Conservation (phyloP, 2,888 invertebrate genomes). For the Campaea margaritaria region DNA sequence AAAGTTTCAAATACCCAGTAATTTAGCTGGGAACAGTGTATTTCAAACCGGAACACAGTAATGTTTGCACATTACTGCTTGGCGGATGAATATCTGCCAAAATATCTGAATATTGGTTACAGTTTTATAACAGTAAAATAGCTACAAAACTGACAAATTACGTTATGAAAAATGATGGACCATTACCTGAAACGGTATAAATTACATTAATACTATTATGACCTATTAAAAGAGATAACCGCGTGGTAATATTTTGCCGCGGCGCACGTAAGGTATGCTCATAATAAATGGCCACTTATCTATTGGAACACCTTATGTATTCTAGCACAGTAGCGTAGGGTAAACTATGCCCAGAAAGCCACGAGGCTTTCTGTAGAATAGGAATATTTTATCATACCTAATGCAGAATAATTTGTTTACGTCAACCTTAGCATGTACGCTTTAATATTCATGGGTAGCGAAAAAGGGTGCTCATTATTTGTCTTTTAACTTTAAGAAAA, state of each 20-base stretch:
- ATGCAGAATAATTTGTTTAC: constrained; percentile 25
- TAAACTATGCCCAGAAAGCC: constrained; percentile 13
- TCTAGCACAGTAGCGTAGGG: constrained; percentile 11
- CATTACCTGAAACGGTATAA: too few species aligned
- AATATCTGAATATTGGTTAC: too few species aligned
- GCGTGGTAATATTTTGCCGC: constrained; percentile 7
- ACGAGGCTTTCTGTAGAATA: background rate
- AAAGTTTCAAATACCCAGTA: too few species aligned
- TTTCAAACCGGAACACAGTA: too few species aligned
- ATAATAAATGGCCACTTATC: constrained; percentile 8
- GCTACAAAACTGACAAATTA: too few species aligned
- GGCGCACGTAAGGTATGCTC: constrained; percentile 6
- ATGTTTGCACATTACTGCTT: too few species aligned
- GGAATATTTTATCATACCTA: constrained; percentile 25
- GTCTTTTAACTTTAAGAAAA: background rate
- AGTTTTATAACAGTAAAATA: too few species aligned
- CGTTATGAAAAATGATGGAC: too few species aligned
- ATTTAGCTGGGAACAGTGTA: too few species aligned
- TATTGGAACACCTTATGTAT: constrained; percentile 2
- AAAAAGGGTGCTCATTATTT: background rate
- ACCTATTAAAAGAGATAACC: background rate
- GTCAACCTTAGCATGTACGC: constrained; percentile 15
- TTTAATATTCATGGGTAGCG: constrained; percentile 22
- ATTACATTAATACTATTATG: too few species aligned
- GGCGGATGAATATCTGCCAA: too few species aligned